Evolutionary conservation across 2,888 invertebrate genomes (phyloP).

Genomic region (Myopa testacea): DNA sequence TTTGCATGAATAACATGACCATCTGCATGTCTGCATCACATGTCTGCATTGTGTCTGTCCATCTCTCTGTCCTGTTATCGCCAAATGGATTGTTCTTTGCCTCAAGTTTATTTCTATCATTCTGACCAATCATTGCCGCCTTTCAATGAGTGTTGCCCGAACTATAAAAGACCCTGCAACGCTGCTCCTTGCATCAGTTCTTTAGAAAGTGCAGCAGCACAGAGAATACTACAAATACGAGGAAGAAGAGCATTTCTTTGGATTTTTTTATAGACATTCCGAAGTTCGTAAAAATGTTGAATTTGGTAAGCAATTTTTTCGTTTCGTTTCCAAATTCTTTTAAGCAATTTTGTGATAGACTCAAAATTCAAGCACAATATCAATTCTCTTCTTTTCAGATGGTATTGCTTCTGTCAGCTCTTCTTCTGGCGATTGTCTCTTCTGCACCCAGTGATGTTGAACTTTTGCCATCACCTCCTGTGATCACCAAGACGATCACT

Average conservation of each 20-base stretch:
- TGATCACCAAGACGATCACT: constrained; percentile 10
- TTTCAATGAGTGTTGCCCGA: background rate
- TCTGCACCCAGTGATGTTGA: constrained; percentile 49
- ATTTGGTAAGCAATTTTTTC: constrained; percentile 55
- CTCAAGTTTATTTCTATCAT: background rate
- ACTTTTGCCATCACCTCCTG: constrained; percentile 40
- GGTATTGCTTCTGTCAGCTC: constrained; percentile 69
- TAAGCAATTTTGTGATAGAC: background rate
- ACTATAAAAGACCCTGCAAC: constrained; percentile 9
- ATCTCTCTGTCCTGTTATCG: background rate
- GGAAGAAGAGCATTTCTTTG: background rate
- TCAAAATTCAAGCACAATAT: background rate
- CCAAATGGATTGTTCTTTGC: background rate
- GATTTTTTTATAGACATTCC: too few relatives aligned
- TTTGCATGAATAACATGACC: too few relatives aligned
- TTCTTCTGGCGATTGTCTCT: constrained; percentile 68
- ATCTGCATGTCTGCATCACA: background rate
- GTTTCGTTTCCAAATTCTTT: background rate
- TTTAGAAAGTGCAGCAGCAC: background rate
- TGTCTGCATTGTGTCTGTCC: background rate
- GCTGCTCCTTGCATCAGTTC: background rate
- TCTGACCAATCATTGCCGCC: too few relatives aligned
- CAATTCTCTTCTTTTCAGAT: background rate
- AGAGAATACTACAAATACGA: background rate
- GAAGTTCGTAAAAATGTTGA: constrained; percentile 54